Base-by-base conservation (phyloP, 1,140 invertebrate species). In the Bombus confusus region DNA sequence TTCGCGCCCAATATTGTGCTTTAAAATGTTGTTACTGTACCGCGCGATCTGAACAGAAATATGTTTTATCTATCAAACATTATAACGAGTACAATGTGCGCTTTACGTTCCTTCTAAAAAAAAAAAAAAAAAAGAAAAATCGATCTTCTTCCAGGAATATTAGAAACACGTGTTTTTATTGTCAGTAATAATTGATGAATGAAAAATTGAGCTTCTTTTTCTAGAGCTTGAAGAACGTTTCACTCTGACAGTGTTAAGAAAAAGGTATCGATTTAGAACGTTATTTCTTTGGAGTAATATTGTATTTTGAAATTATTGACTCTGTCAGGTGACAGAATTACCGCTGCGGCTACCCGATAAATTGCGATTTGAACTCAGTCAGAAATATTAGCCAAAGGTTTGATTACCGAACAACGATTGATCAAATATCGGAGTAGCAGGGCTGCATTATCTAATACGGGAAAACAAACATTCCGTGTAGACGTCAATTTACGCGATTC, bases 401-500 rank as follows among this genome's bases (percentile, higher is more conserved):
- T 37, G 57, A 64, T 77, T 62, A 57, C 47, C 31, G 31, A 75
- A 28, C 47, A 39, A 62, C 57, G 75, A 62, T 78, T 64, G 57
- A 78, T 78, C 57, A 57, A 78, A 64, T 39, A 78, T 78, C 59
- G 18, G 59, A 64, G 64, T 43, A 78, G 39, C 39, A 15, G 57
- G 10, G 0, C 15, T 59, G 28, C 41, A 78, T 78, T 78, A 66
- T 66, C 75, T 78, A 66, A 34, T 41, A 64, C 28, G 28, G 28
- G 8, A 64, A 41, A 78, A 64, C 62, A 78, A 78, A 78, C 75
- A 77, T 64, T 41, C 37, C 39, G 57, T 28, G 57, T 78, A 78
- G 75, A 78, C 75, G 75, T 78, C 18, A 64, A 78, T 78, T 78
- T 64, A 78, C 73, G 41, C 37, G 28, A n/a, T 78, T 37, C 34